Percentiles rank a stretch among this genome's conserved stretches.
phyloP scores from a whole-genome alignment of 2,888 invertebrate species.

The Netelia virgata region DNA sequence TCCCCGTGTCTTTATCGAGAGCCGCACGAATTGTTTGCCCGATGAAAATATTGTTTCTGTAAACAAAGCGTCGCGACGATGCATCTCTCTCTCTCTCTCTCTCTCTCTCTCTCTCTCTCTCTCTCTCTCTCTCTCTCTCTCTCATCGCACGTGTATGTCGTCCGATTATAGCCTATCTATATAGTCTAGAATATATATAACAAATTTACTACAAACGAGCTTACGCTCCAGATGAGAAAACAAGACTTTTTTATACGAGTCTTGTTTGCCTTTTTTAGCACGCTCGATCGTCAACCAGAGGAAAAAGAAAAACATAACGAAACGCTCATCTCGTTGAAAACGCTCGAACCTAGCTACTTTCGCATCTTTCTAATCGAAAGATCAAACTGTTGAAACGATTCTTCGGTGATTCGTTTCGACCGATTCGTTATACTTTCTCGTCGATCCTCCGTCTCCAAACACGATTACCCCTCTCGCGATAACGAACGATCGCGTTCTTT shows the following conservation, averaged over 20 bases:
- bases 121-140: conserved; percentile 65
- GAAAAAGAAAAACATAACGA: neutral
- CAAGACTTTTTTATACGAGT: no score
- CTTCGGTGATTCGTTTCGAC: conserved; percentile 15
- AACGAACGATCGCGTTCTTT: conserved; percentile 52
- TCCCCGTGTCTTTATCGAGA: conserved; percentile 82
- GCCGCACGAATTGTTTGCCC: conserved; percentile 83
- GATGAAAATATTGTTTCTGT: conserved; percentile 84
- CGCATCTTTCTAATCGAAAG: neutral
- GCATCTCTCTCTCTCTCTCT: conserved; percentile 70
- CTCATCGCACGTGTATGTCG: conserved; percentile 53
- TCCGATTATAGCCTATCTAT: conserved; percentile 31
- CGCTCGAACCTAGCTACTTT: neutral
- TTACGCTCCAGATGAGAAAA: neutral
- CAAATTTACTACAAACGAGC: conserved; percentile 56
- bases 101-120: conserved; percentile 63
- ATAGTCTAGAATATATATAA: conserved; percentile 11
- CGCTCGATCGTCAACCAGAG: neutral
- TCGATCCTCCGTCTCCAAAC: neutral
- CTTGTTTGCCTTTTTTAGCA: no score
- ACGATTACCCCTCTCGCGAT: conserved; percentile 22
- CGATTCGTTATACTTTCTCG: neutral
- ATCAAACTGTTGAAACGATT: neutral
- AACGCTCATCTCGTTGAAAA: neutral
- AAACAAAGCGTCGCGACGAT: conserved; percentile 79